Conservation (phyloP, 2,113 vertebrate genomes). For the Corynorhinus townsendii region DNA sequence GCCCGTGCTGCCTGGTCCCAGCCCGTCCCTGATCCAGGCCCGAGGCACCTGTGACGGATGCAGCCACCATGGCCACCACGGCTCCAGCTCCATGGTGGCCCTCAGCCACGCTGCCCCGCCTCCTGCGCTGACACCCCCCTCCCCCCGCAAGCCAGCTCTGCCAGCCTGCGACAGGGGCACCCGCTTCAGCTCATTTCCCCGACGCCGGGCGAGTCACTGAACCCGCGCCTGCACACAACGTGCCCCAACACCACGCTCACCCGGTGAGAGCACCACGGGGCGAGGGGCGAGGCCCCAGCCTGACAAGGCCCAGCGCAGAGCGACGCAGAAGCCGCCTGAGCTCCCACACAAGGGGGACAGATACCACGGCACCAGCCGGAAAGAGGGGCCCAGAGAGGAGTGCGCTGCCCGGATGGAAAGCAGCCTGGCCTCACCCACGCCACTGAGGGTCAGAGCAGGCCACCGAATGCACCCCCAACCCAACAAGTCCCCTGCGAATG, state of each 20-base stretch:
- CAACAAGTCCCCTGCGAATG: too few species aligned
- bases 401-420: not conserved
- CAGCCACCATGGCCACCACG: not conserved
- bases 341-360: not conserved
- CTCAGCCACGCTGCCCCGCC: not conserved
- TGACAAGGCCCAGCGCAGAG: not conserved
- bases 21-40: not conserved
- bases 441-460: rapidly evolving
- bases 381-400: not conserved
- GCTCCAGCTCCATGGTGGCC: not conserved
- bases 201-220: not conserved
- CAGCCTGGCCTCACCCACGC: not conserved
- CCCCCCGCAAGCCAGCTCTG: too few species aligned
- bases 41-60: not conserved
- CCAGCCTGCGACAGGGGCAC: not conserved
- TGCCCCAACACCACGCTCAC: not conserved
- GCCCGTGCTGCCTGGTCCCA: not conserved
- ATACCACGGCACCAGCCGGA: too few species aligned
- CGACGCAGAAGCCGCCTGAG: rapidly evolving
- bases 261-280: not conserved
- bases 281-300: not conserved
- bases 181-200: not conserved
- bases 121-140: not conserved
- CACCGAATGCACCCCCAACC: not conserved
- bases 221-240: not conserved